Evolutionary conservation across 2,888 invertebrate genomes (phyloP).

Genomic region (Eupsilia transversa): DNA sequence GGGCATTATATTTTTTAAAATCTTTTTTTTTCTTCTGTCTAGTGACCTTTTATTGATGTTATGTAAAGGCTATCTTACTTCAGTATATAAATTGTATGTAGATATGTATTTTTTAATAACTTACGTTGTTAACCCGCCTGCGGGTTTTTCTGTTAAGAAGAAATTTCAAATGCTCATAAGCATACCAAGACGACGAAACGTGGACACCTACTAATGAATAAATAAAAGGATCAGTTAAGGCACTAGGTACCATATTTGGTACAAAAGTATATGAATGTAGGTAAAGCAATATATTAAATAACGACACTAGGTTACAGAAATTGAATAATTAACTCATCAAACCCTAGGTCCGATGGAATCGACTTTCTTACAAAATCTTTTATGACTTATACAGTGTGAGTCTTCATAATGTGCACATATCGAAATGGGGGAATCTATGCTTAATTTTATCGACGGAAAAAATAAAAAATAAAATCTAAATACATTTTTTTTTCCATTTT

Average conservation of each 20-base stretch:
- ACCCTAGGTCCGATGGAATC: not conserved
- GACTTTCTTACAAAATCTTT: not conserved
- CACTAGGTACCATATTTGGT: not conserved
- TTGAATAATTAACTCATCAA: too few relatives aligned
- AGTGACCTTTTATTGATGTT: not conserved
- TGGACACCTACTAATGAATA: not conserved
- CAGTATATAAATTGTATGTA: not conserved
- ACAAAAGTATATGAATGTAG: not conserved
- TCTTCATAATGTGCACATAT: too few relatives aligned
- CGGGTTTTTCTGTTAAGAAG: not conserved
- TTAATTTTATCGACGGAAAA: too few relatives aligned
- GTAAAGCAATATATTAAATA: not conserved
- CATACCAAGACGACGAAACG: conserved; percentile 3
- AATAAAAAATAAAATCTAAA: too few relatives aligned
- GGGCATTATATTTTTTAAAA: not conserved
- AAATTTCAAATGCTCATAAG: conserved; percentile 11
- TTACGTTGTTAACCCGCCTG: not conserved
- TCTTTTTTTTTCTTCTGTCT: not conserved
- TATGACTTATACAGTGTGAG: too few relatives aligned
- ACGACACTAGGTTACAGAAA: not conserved
- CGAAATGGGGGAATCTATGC: too few relatives aligned
- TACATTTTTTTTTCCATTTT: too few relatives aligned
- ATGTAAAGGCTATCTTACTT: not conserved
- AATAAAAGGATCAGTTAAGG: not conserved
- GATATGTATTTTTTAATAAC: not conserved